phyloP scores from a whole-genome alignment of 1,140 invertebrate species.

The Heliconius hewitsoni region DNA sequence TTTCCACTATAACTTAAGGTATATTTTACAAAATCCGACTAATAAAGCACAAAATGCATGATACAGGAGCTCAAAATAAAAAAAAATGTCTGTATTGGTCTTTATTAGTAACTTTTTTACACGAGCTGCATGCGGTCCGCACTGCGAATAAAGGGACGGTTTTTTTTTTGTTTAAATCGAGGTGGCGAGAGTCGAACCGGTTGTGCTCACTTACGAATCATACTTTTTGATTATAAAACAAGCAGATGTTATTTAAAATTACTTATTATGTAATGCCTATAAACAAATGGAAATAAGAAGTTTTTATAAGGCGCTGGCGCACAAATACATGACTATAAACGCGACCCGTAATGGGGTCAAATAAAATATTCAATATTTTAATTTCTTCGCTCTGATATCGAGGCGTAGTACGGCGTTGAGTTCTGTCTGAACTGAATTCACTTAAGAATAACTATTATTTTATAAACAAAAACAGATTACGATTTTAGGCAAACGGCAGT shows the following conservation, averaged over 20 bases:
- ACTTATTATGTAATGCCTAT: not conserved
- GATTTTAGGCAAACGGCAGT: too few species aligned
- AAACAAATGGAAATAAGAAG: not conserved
- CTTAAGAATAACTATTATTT: too few species aligned
- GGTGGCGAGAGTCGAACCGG: constrained; percentile 17
- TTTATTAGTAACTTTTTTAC: constrained; percentile 20
- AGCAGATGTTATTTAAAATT: constrained; percentile 11
- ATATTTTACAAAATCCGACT: not conserved
- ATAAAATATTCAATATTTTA: too few species aligned
- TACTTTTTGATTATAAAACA: not conserved
- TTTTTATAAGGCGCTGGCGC: too few species aligned
- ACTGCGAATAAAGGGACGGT: constrained; percentile 8
- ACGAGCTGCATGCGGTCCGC: constrained; percentile 18
- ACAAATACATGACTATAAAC: too few species aligned
- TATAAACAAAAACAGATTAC: too few species aligned
- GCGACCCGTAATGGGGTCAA: too few species aligned
- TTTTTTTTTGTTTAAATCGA: constrained; percentile 10
- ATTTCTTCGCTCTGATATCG: too few species aligned
- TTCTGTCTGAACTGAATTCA: too few species aligned
- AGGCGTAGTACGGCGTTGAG: too few species aligned
- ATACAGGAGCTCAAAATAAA: constrained; percentile 15
- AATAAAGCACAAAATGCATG: not conserved
- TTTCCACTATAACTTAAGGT: not conserved
- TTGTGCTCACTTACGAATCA: not conserved
- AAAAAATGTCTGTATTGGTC: not conserved